Percentiles rank a stretch among this genome's conserved stretches.
Evolutionary conservation across 1,140 invertebrate genomes (phyloP).

Genomic region (Apolygus lucorum): DNA sequence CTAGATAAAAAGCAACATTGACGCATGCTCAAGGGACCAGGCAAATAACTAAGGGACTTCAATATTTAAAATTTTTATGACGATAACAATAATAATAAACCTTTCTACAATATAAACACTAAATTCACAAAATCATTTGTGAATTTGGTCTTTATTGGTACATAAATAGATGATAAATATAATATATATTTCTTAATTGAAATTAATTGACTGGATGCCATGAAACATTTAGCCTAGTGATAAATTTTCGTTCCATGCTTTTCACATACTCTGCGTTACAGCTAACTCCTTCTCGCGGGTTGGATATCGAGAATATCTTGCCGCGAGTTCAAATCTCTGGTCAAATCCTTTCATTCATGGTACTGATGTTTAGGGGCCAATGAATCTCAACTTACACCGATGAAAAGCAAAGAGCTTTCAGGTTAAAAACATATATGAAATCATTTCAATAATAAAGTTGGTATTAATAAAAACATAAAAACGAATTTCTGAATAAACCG

Average conservation of each 20-base stretch:
- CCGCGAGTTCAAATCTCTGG: no score
- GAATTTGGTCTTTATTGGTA: slow-evolving; percentile 13
- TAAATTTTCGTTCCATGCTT: slow-evolving; percentile 1
- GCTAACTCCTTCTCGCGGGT: no score
- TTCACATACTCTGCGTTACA: not conserved
- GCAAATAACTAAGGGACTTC: not conserved
- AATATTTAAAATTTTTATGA: not conserved
- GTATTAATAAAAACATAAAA: no score
- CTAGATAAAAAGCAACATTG: slow-evolving; percentile 11
- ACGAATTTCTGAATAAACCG: no score
- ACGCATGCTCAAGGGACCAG: not conserved
- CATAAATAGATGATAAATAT: slow-evolving; percentile 9
- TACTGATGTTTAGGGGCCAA: no score
- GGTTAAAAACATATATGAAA: no score
- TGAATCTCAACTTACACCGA: no score
- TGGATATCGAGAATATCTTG: no score
- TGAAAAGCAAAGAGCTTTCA: no score
- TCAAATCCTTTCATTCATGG: no score
- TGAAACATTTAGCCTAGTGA: slow-evolving; percentile 7
- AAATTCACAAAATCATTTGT: slow-evolving; percentile 3
- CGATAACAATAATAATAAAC: slow-evolving; percentile 6
- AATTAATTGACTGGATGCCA: slow-evolving; percentile 11
- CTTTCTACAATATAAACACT: slow-evolving; percentile 10
- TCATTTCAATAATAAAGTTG: no score
- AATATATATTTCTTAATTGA: slow-evolving; percentile 9